Percentiles rank a stretch among this genome's conserved stretches.
These are phyloP conservation scores for Pyrrhia umbra DNA, from an alignment of 2,888 invertebrate species.

Conservation along the genomic window DNA sequence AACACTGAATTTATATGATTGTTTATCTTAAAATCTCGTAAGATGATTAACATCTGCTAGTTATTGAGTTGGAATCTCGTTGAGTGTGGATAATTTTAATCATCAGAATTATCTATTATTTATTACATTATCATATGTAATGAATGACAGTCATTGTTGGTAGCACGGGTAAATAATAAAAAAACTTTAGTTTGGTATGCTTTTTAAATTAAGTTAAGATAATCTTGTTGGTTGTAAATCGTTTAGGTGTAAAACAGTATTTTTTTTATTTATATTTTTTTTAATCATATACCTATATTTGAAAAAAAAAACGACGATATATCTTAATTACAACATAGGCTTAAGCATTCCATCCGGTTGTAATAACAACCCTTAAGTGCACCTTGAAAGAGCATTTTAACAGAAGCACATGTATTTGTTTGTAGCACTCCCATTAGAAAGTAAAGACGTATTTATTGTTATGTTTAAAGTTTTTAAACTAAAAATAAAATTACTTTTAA, in stretches of 20 bases:
- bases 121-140: neutral
- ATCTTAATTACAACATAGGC: constrained; percentile 24
- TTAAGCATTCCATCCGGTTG: constrained; percentile 23
- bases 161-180: no score
- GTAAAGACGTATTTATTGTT: constrained; percentile 78
- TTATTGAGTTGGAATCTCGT: constrained; percentile 36
- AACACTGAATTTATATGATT: constrained; percentile 33
- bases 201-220: no score
- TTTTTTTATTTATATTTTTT: no score
- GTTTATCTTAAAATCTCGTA: constrained; percentile 35
- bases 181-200: no score
- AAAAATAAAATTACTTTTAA: constrained; percentile 78
- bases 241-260: no score
- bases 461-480: constrained; percentile 76
- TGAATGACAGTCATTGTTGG: neutral
- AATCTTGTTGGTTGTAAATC: no score
- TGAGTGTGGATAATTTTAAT: neutral
- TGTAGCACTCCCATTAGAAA: constrained; percentile 73
- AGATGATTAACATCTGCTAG: constrained; percentile 45
- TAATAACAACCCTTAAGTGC: constrained; percentile 54
- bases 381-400: constrained; percentile 62
- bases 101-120: neutral
- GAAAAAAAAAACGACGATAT: neutral
- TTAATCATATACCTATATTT: no score
- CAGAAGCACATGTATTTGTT: constrained; percentile 64